Conservation (phyloP, 2,113 vertebrate genomes). For the Gadus chalcogrammus region DNA sequence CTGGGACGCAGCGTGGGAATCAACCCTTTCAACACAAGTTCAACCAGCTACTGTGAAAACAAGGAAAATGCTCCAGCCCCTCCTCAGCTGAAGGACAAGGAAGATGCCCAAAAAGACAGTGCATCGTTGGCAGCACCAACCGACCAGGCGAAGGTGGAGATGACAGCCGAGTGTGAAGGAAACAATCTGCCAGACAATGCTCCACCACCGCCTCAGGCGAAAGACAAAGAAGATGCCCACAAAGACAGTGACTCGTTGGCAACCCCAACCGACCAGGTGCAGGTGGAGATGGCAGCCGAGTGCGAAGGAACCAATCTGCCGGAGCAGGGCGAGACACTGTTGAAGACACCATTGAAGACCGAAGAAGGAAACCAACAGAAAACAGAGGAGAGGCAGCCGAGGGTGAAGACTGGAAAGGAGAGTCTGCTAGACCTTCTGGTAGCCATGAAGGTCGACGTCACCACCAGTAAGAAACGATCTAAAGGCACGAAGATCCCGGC, state of each 20-base stretch:
- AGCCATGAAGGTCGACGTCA: slow-evolving; percentile 85
- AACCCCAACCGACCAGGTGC: background rate
- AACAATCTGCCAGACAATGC: background rate
- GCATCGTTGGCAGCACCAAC: background rate
- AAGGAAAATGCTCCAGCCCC: slow-evolving; percentile 23
- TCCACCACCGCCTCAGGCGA: slow-evolving; percentile 4
- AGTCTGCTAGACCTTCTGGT: slow-evolving; percentile 77
- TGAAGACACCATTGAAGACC: slow-evolving; percentile 11
- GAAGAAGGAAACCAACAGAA: slow-evolving; percentile 2
- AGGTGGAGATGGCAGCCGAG: background rate
- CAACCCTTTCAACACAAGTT: slow-evolving; percentile 49
- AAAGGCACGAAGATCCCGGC: slow-evolving; percentile 50
- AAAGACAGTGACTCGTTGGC: slow-evolving; percentile 2
- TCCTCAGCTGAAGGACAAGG: slow-evolving; percentile 21
- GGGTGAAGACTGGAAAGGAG: slow-evolving; percentile 65
- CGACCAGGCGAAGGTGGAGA: background rate
- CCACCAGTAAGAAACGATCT: slow-evolving; percentile 71
- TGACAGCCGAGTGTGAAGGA: background rate
- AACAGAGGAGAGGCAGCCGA: background rate
- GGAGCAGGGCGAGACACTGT: slow-evolving; percentile 1
- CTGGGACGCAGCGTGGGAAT: slow-evolving; percentile 20
- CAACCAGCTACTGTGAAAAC: slow-evolving; percentile 48
- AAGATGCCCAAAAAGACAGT: slow-evolving; percentile 10
- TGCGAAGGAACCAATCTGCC: background rate
- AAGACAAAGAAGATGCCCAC: slow-evolving; percentile 17